A percentile compares a stretch with the other conserved stretches of the same genome.
Evolutionary conservation across 2,113 vertebrate genomes (phyloP).

Genomic region (Brienomyrus brachyistius): DNA sequence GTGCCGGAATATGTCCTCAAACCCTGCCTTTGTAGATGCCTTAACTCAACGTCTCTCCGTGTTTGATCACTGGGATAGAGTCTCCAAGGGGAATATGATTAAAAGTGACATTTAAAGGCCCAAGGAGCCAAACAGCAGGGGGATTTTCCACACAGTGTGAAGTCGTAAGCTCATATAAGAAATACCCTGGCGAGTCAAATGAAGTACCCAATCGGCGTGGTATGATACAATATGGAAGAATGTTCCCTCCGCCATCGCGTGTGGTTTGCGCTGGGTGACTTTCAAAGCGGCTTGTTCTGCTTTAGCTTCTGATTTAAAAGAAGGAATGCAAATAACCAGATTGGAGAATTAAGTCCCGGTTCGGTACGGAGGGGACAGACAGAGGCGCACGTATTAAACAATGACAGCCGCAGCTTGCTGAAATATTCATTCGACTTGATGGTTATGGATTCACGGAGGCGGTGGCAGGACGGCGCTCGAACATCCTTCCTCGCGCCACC

Average conservation of each 20-base stretch:
- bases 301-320: conserved; percentile 49
- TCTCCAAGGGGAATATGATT: conserved; percentile 50
- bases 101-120: conserved; percentile 60
- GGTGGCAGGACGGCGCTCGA: not conserved
- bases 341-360: conserved; percentile 52
- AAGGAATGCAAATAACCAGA: conserved; percentile 55
- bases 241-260: conserved; percentile 33
- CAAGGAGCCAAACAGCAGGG: conserved; percentile 40
- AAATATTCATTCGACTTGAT: not conserved
- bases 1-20: conserved; percentile 20
- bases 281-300: conserved; percentile 64
- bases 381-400: not conserved
- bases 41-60: conserved; percentile 44
- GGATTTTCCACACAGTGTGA: conserved; percentile 60
- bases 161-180: conserved; percentile 59
- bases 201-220: conserved; percentile 39
- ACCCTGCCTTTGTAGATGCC: conserved; percentile 41
- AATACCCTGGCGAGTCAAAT: conserved; percentile 55
- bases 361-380: conserved; percentile 20
- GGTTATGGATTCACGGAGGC: not conserved
- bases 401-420: not conserved
- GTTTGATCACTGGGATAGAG: conserved; percentile 58
- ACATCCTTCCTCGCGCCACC: not conserved
- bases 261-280: conserved; percentile 56
- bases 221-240: conserved; percentile 40